phyloP scores from a whole-genome alignment of 2,888 invertebrate genomes.

The Leistus spinibarbis region DNA sequence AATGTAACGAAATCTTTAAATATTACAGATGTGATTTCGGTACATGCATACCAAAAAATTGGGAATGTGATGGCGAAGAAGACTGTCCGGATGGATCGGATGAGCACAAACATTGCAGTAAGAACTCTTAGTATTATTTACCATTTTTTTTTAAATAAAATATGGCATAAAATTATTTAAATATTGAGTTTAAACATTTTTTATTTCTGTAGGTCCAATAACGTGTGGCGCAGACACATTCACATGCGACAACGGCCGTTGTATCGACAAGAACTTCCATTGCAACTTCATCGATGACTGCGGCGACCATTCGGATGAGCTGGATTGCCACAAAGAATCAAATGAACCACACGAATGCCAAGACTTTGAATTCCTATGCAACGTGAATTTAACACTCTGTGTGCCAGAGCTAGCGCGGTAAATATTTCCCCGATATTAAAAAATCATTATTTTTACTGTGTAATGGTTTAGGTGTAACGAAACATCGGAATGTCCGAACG shows the following conservation, averaged over 20 bases:
- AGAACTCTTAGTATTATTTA: slow-evolving; percentile 5
- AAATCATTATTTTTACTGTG: slow-evolving; percentile 39
- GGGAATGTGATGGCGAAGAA: slow-evolving; percentile 73
- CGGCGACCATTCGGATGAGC: slow-evolving; percentile 64
- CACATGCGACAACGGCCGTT: slow-evolving; percentile 61
- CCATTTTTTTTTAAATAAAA: neutral
- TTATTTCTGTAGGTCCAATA: slow-evolving; percentile 49
- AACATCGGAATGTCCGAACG: slow-evolving; percentile 70
- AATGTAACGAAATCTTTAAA: neutral
- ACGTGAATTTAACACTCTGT: slow-evolving; percentile 60
- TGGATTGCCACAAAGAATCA: slow-evolving; percentile 52
- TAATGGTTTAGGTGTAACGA: slow-evolving; percentile 68
- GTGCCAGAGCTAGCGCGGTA: slow-evolving; percentile 61
- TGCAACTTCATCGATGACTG: slow-evolving; percentile 67
- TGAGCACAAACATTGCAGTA: slow-evolving; percentile 68
- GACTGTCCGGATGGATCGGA: slow-evolving; percentile 81
- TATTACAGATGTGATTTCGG: slow-evolving; percentile 69
- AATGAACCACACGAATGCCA: slow-evolving; percentile 51
- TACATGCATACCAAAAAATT: slow-evolving; percentile 69
- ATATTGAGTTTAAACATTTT: slow-evolving; percentile 43
- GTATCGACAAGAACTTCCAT: slow-evolving; percentile 60
- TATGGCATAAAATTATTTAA: too few relatives aligned
- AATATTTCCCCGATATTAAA: slow-evolving; percentile 9
- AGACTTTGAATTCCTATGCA: slow-evolving; percentile 60
- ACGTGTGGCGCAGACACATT: slow-evolving; percentile 55